Evolutionary conservation across 2,113 vertebrate species (phyloP), one percentile per base, ranked within the genome.

Genomic region (Tautogolabrus adspersus): DNA sequence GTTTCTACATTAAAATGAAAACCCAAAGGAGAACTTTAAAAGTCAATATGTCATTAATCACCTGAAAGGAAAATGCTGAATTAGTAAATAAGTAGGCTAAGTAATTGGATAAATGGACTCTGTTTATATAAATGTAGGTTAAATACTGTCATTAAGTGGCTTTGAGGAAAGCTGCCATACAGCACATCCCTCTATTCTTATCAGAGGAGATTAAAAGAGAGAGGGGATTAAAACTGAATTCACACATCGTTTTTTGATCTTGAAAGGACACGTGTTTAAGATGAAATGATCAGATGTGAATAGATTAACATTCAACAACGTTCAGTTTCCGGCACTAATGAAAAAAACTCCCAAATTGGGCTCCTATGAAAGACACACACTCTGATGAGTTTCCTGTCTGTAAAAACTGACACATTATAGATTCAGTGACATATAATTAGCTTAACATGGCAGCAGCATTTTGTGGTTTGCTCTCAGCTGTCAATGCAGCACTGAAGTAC

Each of bases 161-260:
- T 19, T 49, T 49, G 5, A 49, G 7, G 18, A 51, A 51, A 51
- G 47, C 47, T 51, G 16, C 7, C 18, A 5, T 51, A 51, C 47
- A 51, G 6, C 47, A 51, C n/a, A 51, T 44, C 42, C 42, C 11
- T 44, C 10, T 13, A 44, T 40, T 51, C 40, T 69, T 21, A 13
- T n/a, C 38, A 57, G n/a, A 21, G 42, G 52, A 44, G 16, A 54
- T 69, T 69, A 40, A 57, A 58, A 56, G 38, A 21, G 38, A 18
- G 46, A 47, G 16, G 15, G 16, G 65, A 16, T 56, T 56, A 8
- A 56, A 10, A 59, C 38, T 49, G 34, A 62, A 72, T 61, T 52
- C 11, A 42, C 22, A 34, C 38, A 21, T 16, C 30, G 49, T 21
- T 46, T 63, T 40, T 3, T 40, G 57, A 61, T 26, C 56, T 60